These are phyloP conservation scores for Rhadinocentrus ornatus DNA, from an alignment of 2,797 vertebrate genomes.

Conservation along the genomic window DNA sequence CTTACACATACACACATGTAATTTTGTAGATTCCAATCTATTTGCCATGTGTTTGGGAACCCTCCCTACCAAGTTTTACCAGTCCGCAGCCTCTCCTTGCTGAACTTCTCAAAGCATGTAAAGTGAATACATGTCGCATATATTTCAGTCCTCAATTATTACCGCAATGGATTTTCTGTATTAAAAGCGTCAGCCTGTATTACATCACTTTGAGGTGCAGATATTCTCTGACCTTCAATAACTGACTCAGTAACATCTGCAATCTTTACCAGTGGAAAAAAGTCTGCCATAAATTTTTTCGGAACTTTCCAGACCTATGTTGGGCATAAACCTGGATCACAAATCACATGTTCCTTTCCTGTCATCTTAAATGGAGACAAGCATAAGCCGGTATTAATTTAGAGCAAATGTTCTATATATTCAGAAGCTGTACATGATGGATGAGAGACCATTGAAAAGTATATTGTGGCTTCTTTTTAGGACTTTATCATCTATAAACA, in stretches of 20 bases:
- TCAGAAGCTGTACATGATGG: conserved; percentile 44
- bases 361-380: neutral
- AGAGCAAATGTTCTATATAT: conserved; percentile 29
- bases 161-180: conserved; percentile 71
- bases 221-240: conserved; percentile 60
- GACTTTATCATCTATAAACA: conserved; percentile 2
- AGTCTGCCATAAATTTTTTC: conserved; percentile 41
- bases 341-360: conserved; percentile 33
- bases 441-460: conserved; percentile 41
- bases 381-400: neutral
- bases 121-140: conserved; percentile 67
- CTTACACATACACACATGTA: neutral
- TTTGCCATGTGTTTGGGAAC: conserved; percentile 66
- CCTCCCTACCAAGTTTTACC: conserved; percentile 53
- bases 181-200: conserved; percentile 53
- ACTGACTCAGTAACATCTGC: conserved; percentile 55
- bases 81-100: conserved; percentile 38
- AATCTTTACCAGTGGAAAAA: conserved; percentile 54
- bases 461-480: conserved; percentile 14
- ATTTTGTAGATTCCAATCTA: conserved; percentile 47
- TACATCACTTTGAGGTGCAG: conserved; percentile 62
- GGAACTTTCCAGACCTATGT: conserved; percentile 55
- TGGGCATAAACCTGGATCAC: conserved; percentile 53
- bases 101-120: conserved; percentile 62
- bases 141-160: conserved; percentile 50